A percentile compares a stretch with the other conserved stretches of the same genome.
These are phyloP conservation scores for Zeus faber DNA, from an alignment of 2,113 vertebrate species.

Conservation along the genomic window DNA sequence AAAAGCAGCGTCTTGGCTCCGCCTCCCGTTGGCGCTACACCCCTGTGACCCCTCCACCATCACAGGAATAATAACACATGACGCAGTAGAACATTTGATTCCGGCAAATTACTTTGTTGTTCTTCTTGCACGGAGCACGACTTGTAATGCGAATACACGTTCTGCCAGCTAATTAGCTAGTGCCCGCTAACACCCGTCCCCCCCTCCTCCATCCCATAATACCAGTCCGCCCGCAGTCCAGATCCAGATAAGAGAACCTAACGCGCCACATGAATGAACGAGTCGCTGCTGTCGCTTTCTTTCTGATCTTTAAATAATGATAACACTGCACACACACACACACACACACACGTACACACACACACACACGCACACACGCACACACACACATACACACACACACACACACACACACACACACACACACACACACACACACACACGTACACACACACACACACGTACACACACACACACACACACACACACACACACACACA, in stretches of 20 bases:
- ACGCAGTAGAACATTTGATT: too few relatives aligned
- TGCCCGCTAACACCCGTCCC: too few relatives aligned
- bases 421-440: slow-evolving; percentile 3
- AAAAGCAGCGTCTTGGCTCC: too few relatives aligned
- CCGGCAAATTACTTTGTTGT: too few relatives aligned
- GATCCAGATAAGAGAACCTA: background rate
- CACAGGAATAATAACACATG: too few relatives aligned
- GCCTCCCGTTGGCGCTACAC: too few relatives aligned
- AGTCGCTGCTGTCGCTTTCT: background rate
- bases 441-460: background rate
- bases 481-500: background rate
- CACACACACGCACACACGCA: slow-evolving; percentile 7
- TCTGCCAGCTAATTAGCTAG: too few relatives aligned
- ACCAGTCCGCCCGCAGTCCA: background rate
- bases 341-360: background rate
- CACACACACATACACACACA: slow-evolving; percentile 7
- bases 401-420: slow-evolving; percentile 7
- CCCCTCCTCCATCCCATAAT: background rate
- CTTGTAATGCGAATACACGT: too few relatives aligned
- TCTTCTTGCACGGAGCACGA: too few relatives aligned
- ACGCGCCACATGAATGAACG: too few relatives aligned
- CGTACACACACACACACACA: background rate
- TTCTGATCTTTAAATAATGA: background rate
- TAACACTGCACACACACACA: background rate
- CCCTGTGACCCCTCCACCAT: too few relatives aligned